Evolutionary conservation across 2,797 vertebrate genomes (phyloP).

Genomic region (Scyliorhinus canicula): DNA sequence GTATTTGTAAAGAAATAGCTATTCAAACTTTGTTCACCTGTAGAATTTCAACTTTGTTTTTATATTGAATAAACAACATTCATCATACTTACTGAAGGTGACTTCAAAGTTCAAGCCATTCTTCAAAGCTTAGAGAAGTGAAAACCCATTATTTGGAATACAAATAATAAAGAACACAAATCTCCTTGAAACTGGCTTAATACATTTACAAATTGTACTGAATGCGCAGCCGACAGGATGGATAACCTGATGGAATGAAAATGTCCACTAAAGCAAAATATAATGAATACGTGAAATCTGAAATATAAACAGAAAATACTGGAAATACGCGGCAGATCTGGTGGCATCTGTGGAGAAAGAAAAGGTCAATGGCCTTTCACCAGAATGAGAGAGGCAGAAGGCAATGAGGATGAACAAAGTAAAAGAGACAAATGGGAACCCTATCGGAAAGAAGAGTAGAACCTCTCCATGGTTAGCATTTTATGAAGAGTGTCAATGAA

Average conservation of each 20-base stretch:
- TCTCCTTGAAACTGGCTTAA: not conserved
- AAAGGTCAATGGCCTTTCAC: not conserved
- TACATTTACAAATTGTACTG: not conserved
- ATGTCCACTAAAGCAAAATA: not conserved
- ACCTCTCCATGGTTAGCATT: too few relatives aligned
- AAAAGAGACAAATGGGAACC: too few relatives aligned
- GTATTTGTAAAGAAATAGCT: not conserved
- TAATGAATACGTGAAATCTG: not conserved
- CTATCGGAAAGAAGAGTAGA: too few relatives aligned
- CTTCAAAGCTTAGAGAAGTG: not conserved
- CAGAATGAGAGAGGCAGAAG: not conserved
- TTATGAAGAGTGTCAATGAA: too few relatives aligned
- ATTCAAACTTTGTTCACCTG: not conserved
- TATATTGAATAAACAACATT: slow-evolving; percentile 4
- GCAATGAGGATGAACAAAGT: not conserved
- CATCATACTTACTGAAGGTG: slow-evolving; percentile 28
- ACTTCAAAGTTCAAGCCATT: not conserved
- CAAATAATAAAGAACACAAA: not conserved
- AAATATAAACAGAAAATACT: not conserved
- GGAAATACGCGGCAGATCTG: not conserved
- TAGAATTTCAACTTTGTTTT: slow-evolving; percentile 21
- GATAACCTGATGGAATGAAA: not conserved
- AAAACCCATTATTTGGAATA: not conserved
- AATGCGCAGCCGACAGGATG: too few relatives aligned
- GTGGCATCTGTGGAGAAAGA: not conserved